Percentiles rank a stretch among this genome's conserved stretches.
Conservation (phyloP, 2,113 vertebrate genomes). For the Oreochromis niloticus region DNA sequence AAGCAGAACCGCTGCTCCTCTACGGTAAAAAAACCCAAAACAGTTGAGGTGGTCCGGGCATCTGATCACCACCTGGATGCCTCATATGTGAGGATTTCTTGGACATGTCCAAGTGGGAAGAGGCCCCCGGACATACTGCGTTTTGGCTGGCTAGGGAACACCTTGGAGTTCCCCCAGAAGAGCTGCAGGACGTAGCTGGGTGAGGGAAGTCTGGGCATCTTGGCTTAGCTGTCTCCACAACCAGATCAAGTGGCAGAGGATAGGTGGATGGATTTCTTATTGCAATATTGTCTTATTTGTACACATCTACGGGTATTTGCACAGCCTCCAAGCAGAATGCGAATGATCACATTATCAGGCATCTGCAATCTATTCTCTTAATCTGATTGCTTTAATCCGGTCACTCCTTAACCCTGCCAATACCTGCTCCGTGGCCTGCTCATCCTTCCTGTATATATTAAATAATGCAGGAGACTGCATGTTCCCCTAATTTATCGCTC, state of each 20-base stretch:
- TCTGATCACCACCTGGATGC: not conserved
- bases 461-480: slow-evolving; percentile 20
- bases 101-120: not conserved
- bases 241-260: not conserved
- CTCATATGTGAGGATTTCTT: not conserved
- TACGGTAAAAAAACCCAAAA: not conserved
- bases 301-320: not conserved
- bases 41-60: not conserved
- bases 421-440: slow-evolving; percentile 5
- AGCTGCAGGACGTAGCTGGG: not conserved
- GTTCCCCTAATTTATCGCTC: slow-evolving; percentile 46
- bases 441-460: slow-evolving; percentile 28
- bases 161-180: not conserved
- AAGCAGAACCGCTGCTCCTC: not conserved
- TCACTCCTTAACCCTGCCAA: slow-evolving; percentile 12
- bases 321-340: not conserved
- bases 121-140: not conserved
- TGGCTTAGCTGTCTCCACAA: not conserved
- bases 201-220: not conserved
- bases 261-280: not conserved
- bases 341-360: slow-evolving; percentile 27
- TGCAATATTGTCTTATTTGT: not conserved
- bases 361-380: slow-evolving; percentile 35
- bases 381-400: slow-evolving; percentile 40
- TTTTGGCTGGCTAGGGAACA: not conserved